Evolutionary conservation across 2,888 invertebrate species (phyloP).

Genomic region (Dolichomitus sp.): DNA sequence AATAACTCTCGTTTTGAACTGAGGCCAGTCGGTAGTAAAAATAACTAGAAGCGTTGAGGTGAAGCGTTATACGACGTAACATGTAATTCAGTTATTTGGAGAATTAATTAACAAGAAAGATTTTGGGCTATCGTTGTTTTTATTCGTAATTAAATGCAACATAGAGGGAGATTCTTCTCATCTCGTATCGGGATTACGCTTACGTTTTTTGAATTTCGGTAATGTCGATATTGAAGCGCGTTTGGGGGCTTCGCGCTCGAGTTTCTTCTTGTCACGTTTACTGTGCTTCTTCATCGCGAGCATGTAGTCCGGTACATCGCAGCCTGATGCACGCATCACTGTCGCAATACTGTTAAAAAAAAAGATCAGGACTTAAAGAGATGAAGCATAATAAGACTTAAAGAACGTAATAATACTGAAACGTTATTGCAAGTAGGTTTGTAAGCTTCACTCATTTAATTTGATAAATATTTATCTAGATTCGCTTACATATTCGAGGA

Average conservation of each 20-base stretch:
- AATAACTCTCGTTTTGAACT: too few relatives aligned
- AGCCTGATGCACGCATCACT: slow-evolving; percentile 96
- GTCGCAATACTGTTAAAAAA: slow-evolving; percentile 92
- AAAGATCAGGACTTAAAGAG: slow-evolving; percentile 10
- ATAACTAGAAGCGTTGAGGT: too few relatives aligned
- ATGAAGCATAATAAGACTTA: neutral
- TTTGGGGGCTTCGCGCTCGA: slow-evolving; percentile 89
- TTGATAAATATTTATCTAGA: slow-evolving; percentile 59
- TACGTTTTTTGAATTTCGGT: slow-evolving; percentile 84
- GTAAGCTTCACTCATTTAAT: neutral
- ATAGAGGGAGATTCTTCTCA: slow-evolving; percentile 20
- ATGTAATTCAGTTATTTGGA: neutral
- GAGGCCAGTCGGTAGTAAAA: too few relatives aligned
- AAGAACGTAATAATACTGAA: neutral
- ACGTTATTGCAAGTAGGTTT: neutral
- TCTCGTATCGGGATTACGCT: slow-evolving; percentile 30
- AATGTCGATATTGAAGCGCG: slow-evolving; percentile 90
- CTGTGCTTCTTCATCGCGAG: slow-evolving; percentile 91
- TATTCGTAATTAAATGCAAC: slow-evolving; percentile 3
- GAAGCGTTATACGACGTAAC: too few relatives aligned
- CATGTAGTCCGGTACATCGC: slow-evolving; percentile 97
- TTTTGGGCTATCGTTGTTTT: neutral
- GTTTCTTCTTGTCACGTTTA: slow-evolving; percentile 89
- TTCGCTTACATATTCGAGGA: slow-evolving; percentile 71
- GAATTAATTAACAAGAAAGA: neutral